Base-by-base conservation (phyloP, 2,888 invertebrate species). In the Microplitis manilae region DNA sequence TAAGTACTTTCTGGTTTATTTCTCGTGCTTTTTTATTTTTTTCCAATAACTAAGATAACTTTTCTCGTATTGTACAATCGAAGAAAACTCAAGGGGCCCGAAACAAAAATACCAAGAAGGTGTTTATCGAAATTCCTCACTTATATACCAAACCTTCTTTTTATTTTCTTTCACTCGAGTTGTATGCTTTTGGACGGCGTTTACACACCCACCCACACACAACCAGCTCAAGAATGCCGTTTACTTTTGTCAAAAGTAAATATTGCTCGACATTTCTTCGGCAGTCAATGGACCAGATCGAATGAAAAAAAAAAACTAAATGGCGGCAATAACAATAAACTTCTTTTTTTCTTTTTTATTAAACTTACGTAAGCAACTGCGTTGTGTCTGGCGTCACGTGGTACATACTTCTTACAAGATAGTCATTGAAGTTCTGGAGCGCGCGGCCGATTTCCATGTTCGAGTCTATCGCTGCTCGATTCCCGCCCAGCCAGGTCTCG, bases 401-500 rank as follows among this genome's bases (percentile, higher is more conserved):
- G 91, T 95, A 96, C 83, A 98, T 92, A 87, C 96, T 95, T 85
- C 96, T 92, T 81, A 95, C 93, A 79, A 95, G 94, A 92, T 98
- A 98, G 90, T 97, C 96, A 91, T 96, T 96, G 91, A 98, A 97
- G 91, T 95, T 96, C 87, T 94, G 94, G 89, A 99, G 94, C 81
- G 97, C 96, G 86, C 95, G 93, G 78, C 95, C 94, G 89, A 98
- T 97, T 91, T 97, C 97, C 90, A 95, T 94, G 88, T 94, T 94
- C 83, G 95, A 93, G 87, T 95, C 95, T 84, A 97, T 95, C 86
- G 93, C 92, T 6, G 94, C 95, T 89, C 96, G 95, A 91, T 99
- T 97, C 17, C 94, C 94, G 83, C 96, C 96, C 90, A 96, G 95
- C 99, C 99, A 99, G 77, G 98, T 96, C 92, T 99, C 98, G 90